These are phyloP conservation scores for Ceuthmochares aereus DNA, from an alignment of 2,113 vertebrate species.

Conservation along the genomic window DNA sequence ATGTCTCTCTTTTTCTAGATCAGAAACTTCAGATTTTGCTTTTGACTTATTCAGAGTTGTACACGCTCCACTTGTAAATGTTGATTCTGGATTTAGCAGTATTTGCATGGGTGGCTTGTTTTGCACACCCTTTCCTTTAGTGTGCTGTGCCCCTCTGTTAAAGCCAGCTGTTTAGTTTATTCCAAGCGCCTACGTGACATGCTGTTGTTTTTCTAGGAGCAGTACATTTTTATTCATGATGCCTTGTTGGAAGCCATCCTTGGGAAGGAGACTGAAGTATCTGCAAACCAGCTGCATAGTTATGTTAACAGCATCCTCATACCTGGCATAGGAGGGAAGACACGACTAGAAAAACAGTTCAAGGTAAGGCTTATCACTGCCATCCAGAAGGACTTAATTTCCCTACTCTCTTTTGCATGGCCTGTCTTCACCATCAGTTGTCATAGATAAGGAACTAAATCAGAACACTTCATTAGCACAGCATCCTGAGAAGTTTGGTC, in stretches of 20 bases:
- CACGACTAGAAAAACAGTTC: conserved; percentile 91
- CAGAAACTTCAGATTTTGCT: neutral
- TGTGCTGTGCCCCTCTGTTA: neutral
- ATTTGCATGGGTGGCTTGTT: neutral
- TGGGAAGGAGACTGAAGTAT: conserved; percentile 91
- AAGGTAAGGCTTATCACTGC: conserved; percentile 78
- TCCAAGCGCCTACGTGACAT: neutral
- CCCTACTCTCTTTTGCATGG: neutral
- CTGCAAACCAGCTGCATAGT: conserved; percentile 86
- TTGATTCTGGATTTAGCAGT: neutral
- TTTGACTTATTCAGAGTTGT: neutral
- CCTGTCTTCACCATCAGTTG: neutral
- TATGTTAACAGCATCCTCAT: conserved; percentile 92
- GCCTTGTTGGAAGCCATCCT: conserved; percentile 94
- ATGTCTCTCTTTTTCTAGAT: neutral
- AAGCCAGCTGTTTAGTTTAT: neutral
- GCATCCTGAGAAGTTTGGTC: neutral
- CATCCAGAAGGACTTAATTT: neutral
- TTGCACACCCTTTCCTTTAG: neutral
- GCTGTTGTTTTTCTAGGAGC: conserved; percentile 81
- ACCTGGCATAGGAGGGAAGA: conserved; percentile 85
- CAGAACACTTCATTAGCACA: neutral
- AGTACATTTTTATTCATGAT: conserved; percentile 96
- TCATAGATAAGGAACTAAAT: neutral
- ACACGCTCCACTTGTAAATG: neutral